Percentiles rank a stretch among this genome's conserved stretches.
These are phyloP conservation scores for Thalassophryne amazonica DNA, from an alignment of 2,797 vertebrate species.

Conservation along the genomic window DNA sequence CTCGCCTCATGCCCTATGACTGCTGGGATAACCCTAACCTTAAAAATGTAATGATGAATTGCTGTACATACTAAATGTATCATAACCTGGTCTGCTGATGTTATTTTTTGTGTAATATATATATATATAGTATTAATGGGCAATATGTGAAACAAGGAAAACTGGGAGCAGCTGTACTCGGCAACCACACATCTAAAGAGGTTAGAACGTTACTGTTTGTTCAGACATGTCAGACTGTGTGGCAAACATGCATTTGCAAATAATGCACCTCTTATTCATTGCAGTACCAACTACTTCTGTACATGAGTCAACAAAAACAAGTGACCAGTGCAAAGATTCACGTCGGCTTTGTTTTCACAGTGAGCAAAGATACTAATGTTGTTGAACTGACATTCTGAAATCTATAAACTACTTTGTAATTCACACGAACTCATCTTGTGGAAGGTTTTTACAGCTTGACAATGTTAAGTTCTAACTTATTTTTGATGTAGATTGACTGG, in stretches of 20 bases:
- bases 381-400: not conserved
- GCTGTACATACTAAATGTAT: not conserved
- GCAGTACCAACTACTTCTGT: constrained; percentile 94
- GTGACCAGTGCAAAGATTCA: constrained; percentile 87
- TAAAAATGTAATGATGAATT: too few species aligned
- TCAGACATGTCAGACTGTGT: constrained; percentile 39
- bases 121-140: constrained; percentile 89
- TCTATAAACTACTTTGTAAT: not conserved
- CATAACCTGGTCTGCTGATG: not conserved
- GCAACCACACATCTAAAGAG: constrained; percentile 86
- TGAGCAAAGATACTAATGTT: constrained; percentile 66
- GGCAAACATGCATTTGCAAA: constrained; percentile 13
- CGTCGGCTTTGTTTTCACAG: constrained; percentile 83
- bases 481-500: too few species aligned
- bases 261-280: constrained; percentile 23
- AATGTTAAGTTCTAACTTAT: too few species aligned
- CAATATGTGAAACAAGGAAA: constrained; percentile 95
- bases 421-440: too few species aligned
- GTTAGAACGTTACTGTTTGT: constrained; percentile 63
- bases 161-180: constrained; percentile 91
- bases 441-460: too few species aligned
- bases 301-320: constrained; percentile 91
- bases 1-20: too few species aligned
- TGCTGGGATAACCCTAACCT: too few species aligned
- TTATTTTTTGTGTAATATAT: constrained; percentile 44